phyloP scores from a whole-genome alignment of 2,797 vertebrate species.

The Phalanger gymnotis region DNA sequence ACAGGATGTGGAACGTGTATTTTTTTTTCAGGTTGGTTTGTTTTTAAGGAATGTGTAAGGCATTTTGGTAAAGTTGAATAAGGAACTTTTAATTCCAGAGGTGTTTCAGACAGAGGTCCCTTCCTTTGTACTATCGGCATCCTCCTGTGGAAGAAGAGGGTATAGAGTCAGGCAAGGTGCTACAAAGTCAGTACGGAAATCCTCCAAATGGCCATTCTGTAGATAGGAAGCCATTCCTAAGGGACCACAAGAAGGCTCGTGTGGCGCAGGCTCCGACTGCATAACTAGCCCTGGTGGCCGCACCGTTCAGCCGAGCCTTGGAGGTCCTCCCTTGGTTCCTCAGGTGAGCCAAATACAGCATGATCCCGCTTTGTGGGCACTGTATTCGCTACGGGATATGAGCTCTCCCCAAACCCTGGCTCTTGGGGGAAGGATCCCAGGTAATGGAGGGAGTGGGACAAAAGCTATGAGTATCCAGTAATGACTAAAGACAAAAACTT shows the following conservation, averaged over 20 bases:
- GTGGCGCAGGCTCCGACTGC: background rate
- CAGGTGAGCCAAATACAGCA: background rate
- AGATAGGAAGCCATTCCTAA: background rate
- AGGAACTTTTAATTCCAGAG: slow-evolving; percentile 80
- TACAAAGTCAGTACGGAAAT: background rate
- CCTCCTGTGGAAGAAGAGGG: slow-evolving; percentile 83
- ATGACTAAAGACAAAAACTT: background rate
- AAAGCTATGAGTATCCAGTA: background rate
- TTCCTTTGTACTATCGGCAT: slow-evolving; percentile 89
- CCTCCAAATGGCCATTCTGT: background rate
- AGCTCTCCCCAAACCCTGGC: background rate
- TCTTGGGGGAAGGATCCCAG: background rate
- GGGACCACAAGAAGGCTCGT: too few species aligned
- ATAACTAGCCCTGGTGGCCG: too few species aligned
- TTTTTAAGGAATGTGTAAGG: slow-evolving; percentile 95
- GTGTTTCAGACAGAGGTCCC: slow-evolving; percentile 94
- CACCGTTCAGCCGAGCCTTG: too few species aligned
- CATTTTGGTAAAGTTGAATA: slow-evolving; percentile 92
- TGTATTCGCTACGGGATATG: background rate
- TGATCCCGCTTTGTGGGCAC: background rate
- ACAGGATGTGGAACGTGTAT: slow-evolving; percentile 86
- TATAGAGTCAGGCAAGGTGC: background rate
- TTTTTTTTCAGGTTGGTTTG: slow-evolving; percentile 48
- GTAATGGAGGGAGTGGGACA: background rate
- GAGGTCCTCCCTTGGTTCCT: background rate